Base-by-base conservation (phyloP, 1,140 invertebrate species). In the Coboldia fuscipes region DNA sequence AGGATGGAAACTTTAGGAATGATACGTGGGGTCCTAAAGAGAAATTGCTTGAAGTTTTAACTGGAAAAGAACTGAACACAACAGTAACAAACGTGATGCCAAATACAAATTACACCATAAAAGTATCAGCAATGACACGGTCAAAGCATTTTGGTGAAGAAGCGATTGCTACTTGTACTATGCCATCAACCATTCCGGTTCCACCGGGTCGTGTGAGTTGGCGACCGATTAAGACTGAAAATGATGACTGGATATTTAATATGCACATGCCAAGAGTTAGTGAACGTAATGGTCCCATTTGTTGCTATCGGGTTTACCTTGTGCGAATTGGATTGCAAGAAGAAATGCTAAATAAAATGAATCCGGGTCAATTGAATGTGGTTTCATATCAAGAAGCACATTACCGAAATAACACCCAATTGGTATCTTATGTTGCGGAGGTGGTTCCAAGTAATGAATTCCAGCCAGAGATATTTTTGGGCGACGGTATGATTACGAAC, bases 251-350 rank as follows among this genome's bases (percentile, higher is more conserved):
- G 52, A 56, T 81, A 30, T 72, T 83, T 34, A 73, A 74, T 41
- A 47, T 83, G 12, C 63, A 64, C 40, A 49, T 84, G 28, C 77
- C 78, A 0, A 61, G 74, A 40, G 65, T 86, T 12, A 74, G 75
- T 0, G 80, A 88, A 47, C 58, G 82, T 37, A 86, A 86, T 49
- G 84, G 83, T 9, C 72, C 73, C 4, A 84, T 89, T 41, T 86
- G 82, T 53, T 86, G 82, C 42, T 81, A 81, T 49, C 63, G 79
- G 44, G 60, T 88, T 29, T 78, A 78, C 56, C 56, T 86, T 42
- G 69, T 86, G 2, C 68, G 72, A 39, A 58, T 85, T 36, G 56
- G 65, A 35, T 60, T 63, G 0, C 62, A 72, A 9, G 66, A 70
- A 42, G 67, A 63, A 30, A 57, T 76, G 38, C 63, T 62, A 13